Percentiles rank a stretch among this genome's conserved stretches.
phyloP scores from a whole-genome alignment of 1,140 invertebrate genomes.

The Charaxes varanes region DNA sequence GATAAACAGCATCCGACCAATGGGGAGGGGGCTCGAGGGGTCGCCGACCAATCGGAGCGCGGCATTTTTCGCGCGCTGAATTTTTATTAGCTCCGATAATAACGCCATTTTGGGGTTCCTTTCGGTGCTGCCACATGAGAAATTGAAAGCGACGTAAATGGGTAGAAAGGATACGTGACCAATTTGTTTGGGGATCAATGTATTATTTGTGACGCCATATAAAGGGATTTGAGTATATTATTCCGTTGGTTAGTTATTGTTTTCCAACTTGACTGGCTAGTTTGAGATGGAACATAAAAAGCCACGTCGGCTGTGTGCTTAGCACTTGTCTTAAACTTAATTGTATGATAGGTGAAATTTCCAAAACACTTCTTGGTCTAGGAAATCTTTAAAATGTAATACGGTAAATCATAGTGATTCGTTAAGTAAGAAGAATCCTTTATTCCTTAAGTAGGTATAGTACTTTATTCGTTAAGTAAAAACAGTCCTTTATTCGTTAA shows the following conservation, averaged over 20 bases:
- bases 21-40: constrained; percentile 45
- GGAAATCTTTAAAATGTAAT: too few species aligned
- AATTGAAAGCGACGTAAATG: constrained; percentile 48
- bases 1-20: constrained; percentile 62
- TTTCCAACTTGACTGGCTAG: too few species aligned
- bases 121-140: constrained; percentile 36
- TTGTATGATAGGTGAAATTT: too few species aligned
- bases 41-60: constrained; percentile 44
- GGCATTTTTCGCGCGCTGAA: constrained; percentile 69
- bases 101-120: constrained; percentile 65
- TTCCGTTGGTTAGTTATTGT: not conserved
- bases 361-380: too few species aligned
- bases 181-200: constrained; percentile 19
- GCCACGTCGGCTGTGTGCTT: too few species aligned
- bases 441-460: too few species aligned
- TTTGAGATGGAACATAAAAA: too few species aligned
- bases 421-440: too few species aligned
- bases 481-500: too few species aligned
- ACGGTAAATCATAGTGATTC: too few species aligned
- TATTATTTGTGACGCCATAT: constrained; percentile 16
- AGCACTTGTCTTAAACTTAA: too few species aligned
- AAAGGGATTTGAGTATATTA: constrained; percentile 7
- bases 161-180: constrained; percentile 26
- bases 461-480: too few species aligned
- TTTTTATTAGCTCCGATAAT: constrained; percentile 72